phyloP scores from a whole-genome alignment of 2,888 invertebrate genomes.

The Eupithecia vulgata region DNA sequence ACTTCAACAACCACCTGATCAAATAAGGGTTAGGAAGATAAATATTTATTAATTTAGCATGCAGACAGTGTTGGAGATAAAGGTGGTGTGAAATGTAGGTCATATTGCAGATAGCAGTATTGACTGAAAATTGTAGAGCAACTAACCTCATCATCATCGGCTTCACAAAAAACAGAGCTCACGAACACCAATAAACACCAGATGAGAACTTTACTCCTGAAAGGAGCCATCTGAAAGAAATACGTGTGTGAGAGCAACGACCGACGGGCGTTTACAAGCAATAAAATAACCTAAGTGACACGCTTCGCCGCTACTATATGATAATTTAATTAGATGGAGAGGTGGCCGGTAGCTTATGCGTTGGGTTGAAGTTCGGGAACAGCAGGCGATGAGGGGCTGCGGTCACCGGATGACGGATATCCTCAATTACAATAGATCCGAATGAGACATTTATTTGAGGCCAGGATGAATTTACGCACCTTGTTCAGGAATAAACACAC shows the following conservation, averaged over 20 bases:
- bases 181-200: conserved; percentile 65
- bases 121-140: conserved; percentile 14
- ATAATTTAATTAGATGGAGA: conserved; percentile 62
- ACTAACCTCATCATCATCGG: conserved; percentile 79
- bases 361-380: conserved; percentile 25
- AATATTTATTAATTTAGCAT: neutral
- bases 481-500: conserved; percentile 19
- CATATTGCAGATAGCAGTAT: conserved; percentile 31
- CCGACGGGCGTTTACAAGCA: conserved; percentile 9
- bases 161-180: conserved; percentile 53
- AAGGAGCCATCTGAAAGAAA: conserved; percentile 74
- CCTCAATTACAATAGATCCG: conserved; percentile 60
- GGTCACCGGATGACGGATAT: conserved; percentile 73
- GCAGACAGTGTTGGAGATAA: conserved; percentile 1
- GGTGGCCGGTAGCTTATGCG: conserved; percentile 37
- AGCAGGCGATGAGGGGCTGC: conserved; percentile 39
- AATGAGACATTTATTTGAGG: neutral
- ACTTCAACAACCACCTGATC: conserved; percentile 51
- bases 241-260: conserved; percentile 4
- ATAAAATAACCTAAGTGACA: conserved; percentile 33
- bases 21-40: neutral
- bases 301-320: conserved; percentile 32
- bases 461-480: conserved; percentile 2
- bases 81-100: conserved; percentile 37
- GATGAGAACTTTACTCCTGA: conserved; percentile 58